Conservation (phyloP, 2,797 vertebrate species). For the Erethizon dorsatum region DNA sequence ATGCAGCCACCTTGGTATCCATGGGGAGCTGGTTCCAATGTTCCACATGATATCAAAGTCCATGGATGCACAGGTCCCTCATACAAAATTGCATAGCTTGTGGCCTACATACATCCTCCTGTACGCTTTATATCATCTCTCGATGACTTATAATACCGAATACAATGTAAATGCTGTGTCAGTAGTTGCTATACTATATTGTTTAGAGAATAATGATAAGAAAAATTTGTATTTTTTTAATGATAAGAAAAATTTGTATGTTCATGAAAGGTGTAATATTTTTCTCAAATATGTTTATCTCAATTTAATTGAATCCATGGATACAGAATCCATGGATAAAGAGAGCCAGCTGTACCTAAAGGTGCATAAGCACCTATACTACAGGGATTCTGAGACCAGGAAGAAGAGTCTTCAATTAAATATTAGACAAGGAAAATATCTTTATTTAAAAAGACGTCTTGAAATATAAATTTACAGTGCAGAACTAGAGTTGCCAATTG, state of each 20-base stretch:
- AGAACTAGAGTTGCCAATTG: constrained; percentile 29
- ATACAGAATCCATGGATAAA: background rate
- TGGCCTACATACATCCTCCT: background rate
- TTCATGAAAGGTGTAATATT: background rate
- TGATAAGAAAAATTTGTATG: background rate
- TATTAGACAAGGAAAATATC: background rate
- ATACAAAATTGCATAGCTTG: background rate
- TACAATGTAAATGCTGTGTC: background rate
- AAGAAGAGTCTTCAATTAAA: background rate
- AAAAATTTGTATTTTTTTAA: background rate
- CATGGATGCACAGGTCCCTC: background rate
- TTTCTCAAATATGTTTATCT: background rate
- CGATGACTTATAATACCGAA: background rate
- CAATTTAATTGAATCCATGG: background rate
- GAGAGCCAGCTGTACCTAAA: background rate
- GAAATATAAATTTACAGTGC: background rate
- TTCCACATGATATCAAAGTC: background rate
- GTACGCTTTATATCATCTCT: background rate
- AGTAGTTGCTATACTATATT: background rate
- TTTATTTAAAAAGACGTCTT: background rate
- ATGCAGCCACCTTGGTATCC: background rate
- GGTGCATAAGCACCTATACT: background rate
- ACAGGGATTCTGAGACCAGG: background rate
- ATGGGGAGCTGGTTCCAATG: background rate
- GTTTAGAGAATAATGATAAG: background rate